Evolutionary conservation across 2,113 vertebrate genomes (phyloP), one percentile per base, ranked within the genome.

Genomic region (Mastomys natalensis): DNA sequence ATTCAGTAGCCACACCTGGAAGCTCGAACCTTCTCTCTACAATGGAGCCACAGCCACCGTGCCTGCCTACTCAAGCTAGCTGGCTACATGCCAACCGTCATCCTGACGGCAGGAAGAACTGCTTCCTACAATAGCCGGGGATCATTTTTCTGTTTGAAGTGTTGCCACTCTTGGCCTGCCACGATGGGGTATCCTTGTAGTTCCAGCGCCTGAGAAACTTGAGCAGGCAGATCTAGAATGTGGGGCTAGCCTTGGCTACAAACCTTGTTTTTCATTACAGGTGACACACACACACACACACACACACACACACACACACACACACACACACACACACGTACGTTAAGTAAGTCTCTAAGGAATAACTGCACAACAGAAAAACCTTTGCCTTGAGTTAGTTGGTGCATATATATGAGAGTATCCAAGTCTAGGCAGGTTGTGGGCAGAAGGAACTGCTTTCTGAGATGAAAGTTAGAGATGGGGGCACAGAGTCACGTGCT

Each of bases 361-460:
- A 87, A 62, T 73, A 31, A 51, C 85, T 45, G 37, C 76, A 73
- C 24, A 29, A 34, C 17, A 93, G 48, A 95, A 60, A 48, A 77
- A 62, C 19, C 48, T 15, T 40, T 13, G 16, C 8, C 21, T 29
- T 66, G 9, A n/a, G 89, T 43, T 10, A 37, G 74, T 37, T 15
- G 8, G 29, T 45, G 76, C 21, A 48, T 2, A 9, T 22, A 6
- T 5, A 22, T 66, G 31, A 48, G n/a, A 66, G 13, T 17, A 6
- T 3, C 34, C 0, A 2, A 3, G 64, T n/a, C 21, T 3, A 29
- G 24, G 74, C 48, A 73, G 45, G 1, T 55, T 40, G 3, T 24
- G 16, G 12, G 45, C n/a, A 48, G 60, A 2, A 34, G 85, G 21
- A 17, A 84, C 11, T 0, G 1, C 51, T 45, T 55, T 37, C n/a